phyloP scores from a whole-genome alignment of 2,888 invertebrate species.

The Drosophila melanosoma region DNA sequence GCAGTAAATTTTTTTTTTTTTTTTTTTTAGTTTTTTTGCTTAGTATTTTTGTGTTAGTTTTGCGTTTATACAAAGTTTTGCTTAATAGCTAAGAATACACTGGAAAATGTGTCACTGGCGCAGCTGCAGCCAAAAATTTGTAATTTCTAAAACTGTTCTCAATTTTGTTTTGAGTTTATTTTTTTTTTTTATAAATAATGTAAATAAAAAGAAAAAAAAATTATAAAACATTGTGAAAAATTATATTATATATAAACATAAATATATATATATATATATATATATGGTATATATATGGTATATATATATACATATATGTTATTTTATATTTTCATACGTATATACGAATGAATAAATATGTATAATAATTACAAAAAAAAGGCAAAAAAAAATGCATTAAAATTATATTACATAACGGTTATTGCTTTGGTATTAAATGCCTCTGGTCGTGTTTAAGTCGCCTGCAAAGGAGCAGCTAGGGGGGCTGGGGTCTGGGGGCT shows the following conservation, averaged over 20 bases:
- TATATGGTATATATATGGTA: conserved; percentile 9
- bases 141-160: conserved; percentile 21
- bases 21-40: conserved; percentile 28
- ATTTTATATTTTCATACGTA: conserved; percentile 1
- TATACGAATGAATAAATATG: conserved; percentile 18
- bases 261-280: conserved; percentile 3
- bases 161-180: conserved; percentile 13
- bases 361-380: conserved; percentile 40
- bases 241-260: conserved; percentile 22
- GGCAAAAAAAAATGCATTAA: conserved; percentile 60
- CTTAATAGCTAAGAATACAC: conserved; percentile 71
- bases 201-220: conserved; percentile 36
- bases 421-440: conserved; percentile 85
- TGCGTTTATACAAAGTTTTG: conserved; percentile 51
- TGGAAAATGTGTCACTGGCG: conserved; percentile 71
- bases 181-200: conserved; percentile 34
- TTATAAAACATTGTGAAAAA: conserved; percentile 32
- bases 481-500: background rate
- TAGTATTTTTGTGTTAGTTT: conserved; percentile 32
- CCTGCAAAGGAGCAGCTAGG: conserved; percentile 58
- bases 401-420: conserved; percentile 82
- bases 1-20: conserved; percentile 38
- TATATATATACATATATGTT: conserved; percentile 18
- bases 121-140: conserved; percentile 22
- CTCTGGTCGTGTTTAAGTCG: conserved; percentile 79